Evolutionary conservation across 2,888 invertebrate genomes (phyloP), one percentile per base, ranked within the genome.

Genomic region (Eupelmus urozonus): DNA sequence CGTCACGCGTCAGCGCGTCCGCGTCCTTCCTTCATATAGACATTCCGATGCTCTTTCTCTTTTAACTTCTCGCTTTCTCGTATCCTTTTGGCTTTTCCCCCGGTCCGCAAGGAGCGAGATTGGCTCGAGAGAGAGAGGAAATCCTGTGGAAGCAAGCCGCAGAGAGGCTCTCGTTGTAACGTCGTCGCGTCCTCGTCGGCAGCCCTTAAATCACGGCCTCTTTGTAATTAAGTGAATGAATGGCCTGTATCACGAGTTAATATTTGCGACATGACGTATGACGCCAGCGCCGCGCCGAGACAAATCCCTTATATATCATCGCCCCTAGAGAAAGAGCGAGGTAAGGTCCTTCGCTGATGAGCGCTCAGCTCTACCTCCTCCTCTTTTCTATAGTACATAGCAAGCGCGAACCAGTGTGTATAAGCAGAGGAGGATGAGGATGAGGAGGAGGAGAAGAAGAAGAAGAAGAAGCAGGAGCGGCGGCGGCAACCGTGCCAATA

Each of bases 151-250:
- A n/a, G n/a, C n/a, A n/a, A n/a, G n/a, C n/a, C n/a, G n/a, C n/a
- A n/a, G n/a, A n/a, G n/a, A n/a, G n/a, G 3, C 34, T 34, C 34
- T 34, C 34, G 3, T 34, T 34, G 5, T 34, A 3, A 5, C 81
- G 81, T 76, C 79, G 55, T 84, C 85, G 83, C 81, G 87, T 82
- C 1, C 40, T 23, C n/a, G 18, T 85, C 85, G 85, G 83, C 83
- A 85, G 53, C 85, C 9, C 89, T 88, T 90, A 90, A 90, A 90
- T 90, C 89, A 90, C 86, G 87, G 86, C 55, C 88, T 89, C 88
- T 88, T 89, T 88, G 89, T 90, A 90, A 90, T 90, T 90, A 90
- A 90, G 89, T 87, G 89, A 89, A 90, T 89, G 88, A 88, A 89
- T 89, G 89, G 89, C 88, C 89, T 88, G 89, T 77, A 72, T 77